A percentile compares a stretch with the other conserved stretches of the same genome.
These are phyloP conservation scores for Trissonchulus latispiculum DNA, from an alignment of 2,888 invertebrate genomes.

Conservation along the genomic window DNA sequence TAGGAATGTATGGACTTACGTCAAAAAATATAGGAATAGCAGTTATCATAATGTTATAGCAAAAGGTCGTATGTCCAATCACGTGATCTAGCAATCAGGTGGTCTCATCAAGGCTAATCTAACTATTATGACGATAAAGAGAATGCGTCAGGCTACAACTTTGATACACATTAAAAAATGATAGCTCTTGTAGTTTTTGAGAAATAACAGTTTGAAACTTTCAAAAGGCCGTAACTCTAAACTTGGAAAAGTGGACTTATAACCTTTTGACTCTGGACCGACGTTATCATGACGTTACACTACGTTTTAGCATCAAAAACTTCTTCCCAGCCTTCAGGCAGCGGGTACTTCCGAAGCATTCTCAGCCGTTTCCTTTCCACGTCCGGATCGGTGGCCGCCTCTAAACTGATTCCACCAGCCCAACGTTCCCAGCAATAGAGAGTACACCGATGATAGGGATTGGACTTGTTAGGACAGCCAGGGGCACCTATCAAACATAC, in stretches of 20 bases:
- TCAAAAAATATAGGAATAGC: not conserved
- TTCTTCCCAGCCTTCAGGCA: constrained; percentile 85
- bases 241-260: no score
- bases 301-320: constrained; percentile 72
- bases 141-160: no score
- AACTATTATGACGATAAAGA: no score
- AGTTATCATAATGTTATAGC: no score
- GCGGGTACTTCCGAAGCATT: constrained; percentile 71
- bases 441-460: constrained; percentile 82
- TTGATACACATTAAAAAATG: no score
- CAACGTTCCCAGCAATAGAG: constrained; percentile 77
- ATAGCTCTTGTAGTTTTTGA: no score
- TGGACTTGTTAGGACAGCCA: constrained; percentile 89
- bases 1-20: not conserved
- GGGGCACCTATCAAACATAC: constrained; percentile 31
- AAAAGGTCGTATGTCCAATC: no score
- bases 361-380: constrained; percentile 65
- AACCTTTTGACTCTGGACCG: no score
- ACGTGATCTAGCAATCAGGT: no score
- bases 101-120: no score
- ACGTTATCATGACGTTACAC: not conserved
- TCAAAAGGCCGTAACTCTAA: no score
- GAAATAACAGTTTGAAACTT: no score
- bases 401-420: constrained; percentile 59
- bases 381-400: constrained; percentile 57